A percentile compares a stretch with the other conserved stretches of the same genome.
These are phyloP conservation scores for Creontiades dilutus DNA, from an alignment of 2,888 invertebrate genomes.

Conservation along the genomic window DNA sequence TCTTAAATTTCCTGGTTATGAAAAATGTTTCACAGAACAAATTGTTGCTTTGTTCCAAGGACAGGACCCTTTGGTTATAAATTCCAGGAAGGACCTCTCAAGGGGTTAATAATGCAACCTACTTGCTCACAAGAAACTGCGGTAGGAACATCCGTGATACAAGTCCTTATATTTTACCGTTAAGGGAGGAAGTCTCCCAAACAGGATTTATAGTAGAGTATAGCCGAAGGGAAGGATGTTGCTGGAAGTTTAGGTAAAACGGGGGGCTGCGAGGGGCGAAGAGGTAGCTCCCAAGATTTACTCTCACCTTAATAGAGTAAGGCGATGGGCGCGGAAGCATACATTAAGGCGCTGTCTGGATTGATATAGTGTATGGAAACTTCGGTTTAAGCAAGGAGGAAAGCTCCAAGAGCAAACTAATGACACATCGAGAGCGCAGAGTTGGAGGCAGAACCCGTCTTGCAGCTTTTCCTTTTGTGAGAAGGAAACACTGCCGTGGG, in stretches of 20 bases:
- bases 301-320: constrained; percentile 63
- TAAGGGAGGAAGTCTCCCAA: constrained; percentile 50
- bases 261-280: constrained; percentile 2
- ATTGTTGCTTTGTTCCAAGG: too few species aligned
- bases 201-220: constrained; percentile 52
- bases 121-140: constrained; percentile 24
- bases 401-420: constrained; percentile 60
- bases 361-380: constrained; percentile 67
- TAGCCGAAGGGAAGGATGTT: constrained; percentile 43
- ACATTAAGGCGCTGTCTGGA: constrained; percentile 63
- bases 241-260: constrained; percentile 63
- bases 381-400: constrained; percentile 48
- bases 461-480: constrained; percentile 66
- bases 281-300: constrained; percentile 52
- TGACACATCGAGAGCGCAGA: constrained; percentile 57
- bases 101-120: constrained; percentile 1
- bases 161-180: constrained; percentile 57
- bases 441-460: constrained; percentile 51
- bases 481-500: constrained; percentile 33
- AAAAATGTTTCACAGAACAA: too few species aligned
- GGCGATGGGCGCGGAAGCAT: constrained; percentile 63
- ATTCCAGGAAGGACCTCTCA: background rate
- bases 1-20: too few species aligned
- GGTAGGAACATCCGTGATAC: constrained; percentile 13
- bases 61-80: background rate